Evolutionary conservation across 2,888 invertebrate species (phyloP).

Genomic region (Acanthosepion pharaonis): DNA sequence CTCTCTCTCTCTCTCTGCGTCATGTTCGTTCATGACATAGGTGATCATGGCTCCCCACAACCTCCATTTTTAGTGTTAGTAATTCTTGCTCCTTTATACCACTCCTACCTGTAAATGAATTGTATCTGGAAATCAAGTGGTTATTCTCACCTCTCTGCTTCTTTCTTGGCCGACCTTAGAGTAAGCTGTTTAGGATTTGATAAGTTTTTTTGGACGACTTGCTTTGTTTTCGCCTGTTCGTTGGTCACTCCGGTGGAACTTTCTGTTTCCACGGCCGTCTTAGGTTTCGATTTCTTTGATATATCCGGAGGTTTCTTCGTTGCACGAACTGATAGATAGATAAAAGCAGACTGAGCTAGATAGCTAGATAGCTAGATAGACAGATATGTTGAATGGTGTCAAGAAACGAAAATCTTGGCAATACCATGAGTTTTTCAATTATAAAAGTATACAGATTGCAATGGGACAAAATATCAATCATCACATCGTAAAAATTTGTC

Average conservation of each 20-base stretch:
- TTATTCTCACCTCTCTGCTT: not conserved
- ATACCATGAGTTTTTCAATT: too few relatives aligned
- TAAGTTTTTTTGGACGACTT: not conserved
- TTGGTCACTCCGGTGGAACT: not conserved
- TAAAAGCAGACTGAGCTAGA: not conserved
- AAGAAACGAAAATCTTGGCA: too few relatives aligned
- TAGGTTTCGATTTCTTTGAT: not conserved
- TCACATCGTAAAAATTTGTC: too few relatives aligned
- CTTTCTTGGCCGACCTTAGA: not conserved
- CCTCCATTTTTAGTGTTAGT: too few relatives aligned
- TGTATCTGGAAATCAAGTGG: not conserved
- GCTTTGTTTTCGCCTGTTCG: not conserved
- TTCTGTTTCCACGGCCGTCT: not conserved
- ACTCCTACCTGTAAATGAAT: not conserved
- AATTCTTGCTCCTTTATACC: too few relatives aligned
- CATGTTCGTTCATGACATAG: too few relatives aligned
- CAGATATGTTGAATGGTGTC: too few relatives aligned
- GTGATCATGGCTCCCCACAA: too few relatives aligned
- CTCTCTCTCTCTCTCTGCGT: too few relatives aligned
- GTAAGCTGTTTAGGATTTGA: not conserved
- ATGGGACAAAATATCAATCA: too few relatives aligned
- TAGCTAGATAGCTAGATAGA: not conserved
- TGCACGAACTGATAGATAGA: not conserved
- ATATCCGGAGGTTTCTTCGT: not conserved
- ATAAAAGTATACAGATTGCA: too few relatives aligned